Conservation (phyloP, 1,140 invertebrate species). For the Periplaneta americana region DNA sequence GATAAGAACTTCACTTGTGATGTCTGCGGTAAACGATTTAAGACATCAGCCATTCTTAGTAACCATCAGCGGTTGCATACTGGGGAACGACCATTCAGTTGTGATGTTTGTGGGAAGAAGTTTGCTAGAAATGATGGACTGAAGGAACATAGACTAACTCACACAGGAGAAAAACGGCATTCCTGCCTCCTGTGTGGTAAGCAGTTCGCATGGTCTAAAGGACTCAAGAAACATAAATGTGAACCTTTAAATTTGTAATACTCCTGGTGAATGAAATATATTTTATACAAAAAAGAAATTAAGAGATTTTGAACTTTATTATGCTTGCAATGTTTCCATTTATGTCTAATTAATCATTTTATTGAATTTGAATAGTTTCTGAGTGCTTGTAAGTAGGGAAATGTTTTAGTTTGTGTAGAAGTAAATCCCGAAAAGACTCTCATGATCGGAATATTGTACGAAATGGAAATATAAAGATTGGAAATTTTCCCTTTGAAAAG, state of each 20-base stretch:
- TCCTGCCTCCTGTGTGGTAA: constrained; percentile 19
- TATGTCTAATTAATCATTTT: too few relatives aligned
- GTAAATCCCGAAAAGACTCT: too few relatives aligned
- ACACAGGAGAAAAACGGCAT: constrained; percentile 27
- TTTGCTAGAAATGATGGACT: constrained; percentile 33
- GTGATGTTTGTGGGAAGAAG: constrained; percentile 52
- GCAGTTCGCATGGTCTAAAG: constrained; percentile 15
- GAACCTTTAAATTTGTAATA: neutral
- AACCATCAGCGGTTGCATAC: constrained; percentile 61
- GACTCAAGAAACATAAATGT: constrained; percentile 7
- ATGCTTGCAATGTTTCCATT: too few relatives aligned
- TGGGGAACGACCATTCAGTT: constrained; percentile 60
- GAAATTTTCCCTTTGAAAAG: too few relatives aligned
- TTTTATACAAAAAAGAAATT: too few relatives aligned
- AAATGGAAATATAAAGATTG: too few relatives aligned
- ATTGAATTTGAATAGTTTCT: too few relatives aligned
- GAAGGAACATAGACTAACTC: constrained; percentile 55
- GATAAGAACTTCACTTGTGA: constrained; percentile 47
- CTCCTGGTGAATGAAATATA: too few relatives aligned
- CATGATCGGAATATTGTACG: too few relatives aligned
- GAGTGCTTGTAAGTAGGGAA: too few relatives aligned
- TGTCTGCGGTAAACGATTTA: constrained; percentile 46
- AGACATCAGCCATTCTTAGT: constrained; percentile 49
- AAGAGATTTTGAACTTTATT: too few relatives aligned
- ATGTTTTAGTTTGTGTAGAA: too few relatives aligned